Conservation (phyloP, 2,888 invertebrate species). For the Sphinx pinastri region DNA sequence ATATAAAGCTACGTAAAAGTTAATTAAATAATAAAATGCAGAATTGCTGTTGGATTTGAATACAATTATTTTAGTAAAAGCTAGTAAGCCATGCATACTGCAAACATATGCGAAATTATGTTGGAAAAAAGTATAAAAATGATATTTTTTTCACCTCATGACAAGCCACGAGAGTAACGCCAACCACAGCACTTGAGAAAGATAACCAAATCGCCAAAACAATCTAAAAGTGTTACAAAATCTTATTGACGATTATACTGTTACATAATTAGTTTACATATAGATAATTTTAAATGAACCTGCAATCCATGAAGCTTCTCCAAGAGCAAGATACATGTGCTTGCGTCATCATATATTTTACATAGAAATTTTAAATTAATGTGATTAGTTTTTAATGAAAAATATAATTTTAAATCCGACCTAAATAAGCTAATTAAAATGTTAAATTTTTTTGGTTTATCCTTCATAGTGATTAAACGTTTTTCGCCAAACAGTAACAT, state of each 20-base stretch:
- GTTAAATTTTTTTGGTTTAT: not conserved
- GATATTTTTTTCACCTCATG: conserved; percentile 43
- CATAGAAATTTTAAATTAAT: conserved; percentile 47
- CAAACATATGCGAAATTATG: too few species aligned
- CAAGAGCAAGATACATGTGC: conserved; percentile 53
- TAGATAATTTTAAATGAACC: not conserved
- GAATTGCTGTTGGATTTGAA: too few species aligned
- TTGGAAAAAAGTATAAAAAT: too few species aligned
- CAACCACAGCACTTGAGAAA: conserved; percentile 61
- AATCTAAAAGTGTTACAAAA: conserved; percentile 10
- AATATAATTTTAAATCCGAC: conserved; percentile 14
- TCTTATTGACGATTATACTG: not conserved
- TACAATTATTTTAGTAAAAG: too few species aligned
- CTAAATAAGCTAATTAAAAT: not conserved
- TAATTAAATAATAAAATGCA: too few species aligned
- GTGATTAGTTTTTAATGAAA: not conserved
- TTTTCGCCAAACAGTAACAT: not conserved
- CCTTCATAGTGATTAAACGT: not conserved
- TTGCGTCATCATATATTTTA: conserved; percentile 57
- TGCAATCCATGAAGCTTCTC: conserved; percentile 50
- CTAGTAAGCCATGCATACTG: too few species aligned
- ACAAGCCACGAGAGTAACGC: conserved; percentile 53
- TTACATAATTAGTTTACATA: not conserved
- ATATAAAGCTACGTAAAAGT: not conserved
- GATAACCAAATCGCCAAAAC: conserved; percentile 57